Evolutionary conservation across 2,797 vertebrate species (phyloP).

Genomic region (Macropodus opercularis): DNA sequence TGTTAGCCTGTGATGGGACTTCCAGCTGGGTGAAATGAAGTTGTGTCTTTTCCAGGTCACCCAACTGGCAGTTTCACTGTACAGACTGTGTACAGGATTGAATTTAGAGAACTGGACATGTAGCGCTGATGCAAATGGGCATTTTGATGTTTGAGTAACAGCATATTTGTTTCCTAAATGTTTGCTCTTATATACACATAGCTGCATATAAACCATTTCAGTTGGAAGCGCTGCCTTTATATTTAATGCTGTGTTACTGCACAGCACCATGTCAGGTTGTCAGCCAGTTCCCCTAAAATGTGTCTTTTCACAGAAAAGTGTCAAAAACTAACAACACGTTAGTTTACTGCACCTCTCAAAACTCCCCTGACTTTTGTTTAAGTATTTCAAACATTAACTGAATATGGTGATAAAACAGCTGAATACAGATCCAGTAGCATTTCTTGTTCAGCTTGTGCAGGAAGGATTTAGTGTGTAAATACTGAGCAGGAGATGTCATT

Average conservation of each 20-base stretch:
- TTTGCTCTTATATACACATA: background rate
- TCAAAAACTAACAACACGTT: too few species aligned
- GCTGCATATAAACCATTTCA: background rate
- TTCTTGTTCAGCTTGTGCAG: too few species aligned
- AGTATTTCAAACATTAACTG: too few species aligned
- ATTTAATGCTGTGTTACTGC: background rate
- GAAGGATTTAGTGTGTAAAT: too few species aligned
- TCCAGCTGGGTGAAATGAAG: slow-evolving; percentile 57
- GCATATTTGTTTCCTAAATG: slow-evolving; percentile 36
- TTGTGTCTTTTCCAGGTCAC: slow-evolving; percentile 65
- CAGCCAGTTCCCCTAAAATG: background rate
- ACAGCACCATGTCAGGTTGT: background rate
- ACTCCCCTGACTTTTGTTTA: too few species aligned
- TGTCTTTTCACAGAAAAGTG: background rate
- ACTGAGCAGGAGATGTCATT: too few species aligned
- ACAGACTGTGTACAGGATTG: slow-evolving; percentile 34
- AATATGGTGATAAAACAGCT: too few species aligned
- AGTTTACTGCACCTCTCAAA: too few species aligned
- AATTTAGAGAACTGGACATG: slow-evolving; percentile 24
- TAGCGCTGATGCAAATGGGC: slow-evolving; percentile 38
- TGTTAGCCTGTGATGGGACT: slow-evolving; percentile 58
- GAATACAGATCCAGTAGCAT: too few species aligned
- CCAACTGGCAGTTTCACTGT: slow-evolving; percentile 32
- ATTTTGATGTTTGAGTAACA: slow-evolving; percentile 59
- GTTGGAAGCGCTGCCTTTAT: background rate